A percentile compares a stretch with the other conserved stretches of the same genome.
Conservation (phyloP, 1,140 invertebrate genomes). For the Lamellibrachia luymesi region DNA sequence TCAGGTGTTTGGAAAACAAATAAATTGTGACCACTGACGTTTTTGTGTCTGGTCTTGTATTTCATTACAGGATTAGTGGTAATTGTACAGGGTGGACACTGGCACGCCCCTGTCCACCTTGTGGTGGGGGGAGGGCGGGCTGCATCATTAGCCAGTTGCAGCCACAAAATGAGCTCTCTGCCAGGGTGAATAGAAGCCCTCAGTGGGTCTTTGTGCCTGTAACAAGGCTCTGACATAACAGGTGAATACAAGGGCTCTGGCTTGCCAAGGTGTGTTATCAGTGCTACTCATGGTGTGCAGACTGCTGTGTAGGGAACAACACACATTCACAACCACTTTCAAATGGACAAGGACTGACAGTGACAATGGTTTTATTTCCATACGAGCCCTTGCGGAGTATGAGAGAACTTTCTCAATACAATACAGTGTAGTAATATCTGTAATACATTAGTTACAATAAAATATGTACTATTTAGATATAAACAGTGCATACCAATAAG, state of each 20-base stretch:
- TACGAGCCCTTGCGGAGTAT: too few species aligned
- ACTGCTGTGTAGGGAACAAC: not conserved
- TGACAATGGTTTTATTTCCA: too few species aligned
- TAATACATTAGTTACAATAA: too few species aligned
- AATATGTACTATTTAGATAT: too few species aligned
- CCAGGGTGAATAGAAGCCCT: not conserved
- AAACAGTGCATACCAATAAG: too few species aligned
- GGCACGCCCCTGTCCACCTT: not conserved
- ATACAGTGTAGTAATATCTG: too few species aligned
- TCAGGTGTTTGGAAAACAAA: not conserved
- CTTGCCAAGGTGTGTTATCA: not conserved
- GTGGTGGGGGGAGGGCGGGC: not conserved
- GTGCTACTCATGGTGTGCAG: not conserved
- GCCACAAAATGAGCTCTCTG: not conserved
- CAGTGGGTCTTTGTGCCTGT: not conserved
- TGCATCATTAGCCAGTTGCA: not conserved
- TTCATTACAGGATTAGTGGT: not conserved
- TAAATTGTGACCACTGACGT: not conserved
- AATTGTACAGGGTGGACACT: not conserved
- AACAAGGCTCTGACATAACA: not conserved
- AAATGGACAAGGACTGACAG: not conserved
- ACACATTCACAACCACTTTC: not conserved
- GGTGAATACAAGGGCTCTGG: not conserved
- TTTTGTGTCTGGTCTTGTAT: not conserved
- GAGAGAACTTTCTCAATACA: too few species aligned